Evolutionary conservation across 2,888 invertebrate genomes (phyloP), one percentile per base, ranked within the genome.

Genomic region (Mellilla xanthometata): DNA sequence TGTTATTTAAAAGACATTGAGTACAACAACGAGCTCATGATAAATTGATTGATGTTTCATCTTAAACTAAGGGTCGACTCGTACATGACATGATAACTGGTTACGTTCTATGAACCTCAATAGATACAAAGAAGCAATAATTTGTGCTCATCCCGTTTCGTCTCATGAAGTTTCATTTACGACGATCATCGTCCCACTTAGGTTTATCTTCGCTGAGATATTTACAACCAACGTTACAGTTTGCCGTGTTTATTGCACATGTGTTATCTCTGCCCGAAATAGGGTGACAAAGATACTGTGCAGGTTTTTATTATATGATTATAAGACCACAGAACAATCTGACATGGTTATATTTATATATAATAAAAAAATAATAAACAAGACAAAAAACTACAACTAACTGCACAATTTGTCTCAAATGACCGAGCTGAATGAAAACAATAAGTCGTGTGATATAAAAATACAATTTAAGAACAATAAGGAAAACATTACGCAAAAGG

Each of bases 1-100:
- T 64, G 61, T 64, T 60, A 61, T 62, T 60, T 44, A 56, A 54
- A 56, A 62, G 56, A 60, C 39, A 43, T 39, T 41, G 42, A 51
- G 49, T 38, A 44, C 59, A n/a, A 60, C 53, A 68, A 68, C 63
- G 62, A 72, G 68, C 61, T 63, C 58, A 60, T 66, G 67, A 66
- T 71, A 72, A 72, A 73, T 69, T 66, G 60, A 61, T 62, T 60
- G 51, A 51, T 49, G 52, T 60, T 52, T 48, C 39, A 39, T 15
- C 57, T 46, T 42, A 60, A 60, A 39, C 19, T 35, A 62, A 49
- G 30, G 49, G 40, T 35, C 24, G n/a, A n/a, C n/a, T n/a, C n/a
- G n/a, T 36, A 11, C 12, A 34, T 34, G 24, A 19, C 32, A 7
- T 12, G n/a, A 11, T 10, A 31, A n/a, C 4, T 24, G 13, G 29